Percentiles rank a stretch among this genome's conserved stretches.
Evolutionary conservation across 2,888 invertebrate genomes (phyloP).

Genomic region (Belgica antarctica): DNA sequence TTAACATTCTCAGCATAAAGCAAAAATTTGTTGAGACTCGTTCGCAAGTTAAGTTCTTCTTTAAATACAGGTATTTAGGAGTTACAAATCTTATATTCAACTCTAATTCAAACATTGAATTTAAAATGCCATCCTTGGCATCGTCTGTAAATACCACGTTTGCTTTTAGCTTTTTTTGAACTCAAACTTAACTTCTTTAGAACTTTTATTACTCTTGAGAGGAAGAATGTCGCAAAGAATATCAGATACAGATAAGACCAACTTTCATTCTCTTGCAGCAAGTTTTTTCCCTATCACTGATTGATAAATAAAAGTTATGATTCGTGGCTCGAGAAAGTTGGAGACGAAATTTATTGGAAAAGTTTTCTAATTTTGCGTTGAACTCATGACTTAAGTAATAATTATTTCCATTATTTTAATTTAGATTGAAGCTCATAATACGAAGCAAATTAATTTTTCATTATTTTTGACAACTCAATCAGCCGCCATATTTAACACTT

Average conservation of each 20-base stretch:
- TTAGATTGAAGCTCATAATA: background rate
- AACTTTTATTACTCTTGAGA: background rate
- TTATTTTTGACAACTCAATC: slow-evolving; percentile 1
- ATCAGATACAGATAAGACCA: background rate
- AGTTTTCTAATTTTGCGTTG: background rate
- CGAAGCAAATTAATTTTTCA: background rate
- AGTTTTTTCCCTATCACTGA: background rate
- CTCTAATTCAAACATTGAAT: no score
- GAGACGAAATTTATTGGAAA: background rate
- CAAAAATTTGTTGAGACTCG: no score
- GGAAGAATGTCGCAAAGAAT: background rate
- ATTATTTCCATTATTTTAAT: slow-evolving; percentile 7
- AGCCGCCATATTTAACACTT: background rate
- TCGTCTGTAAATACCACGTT: no score
- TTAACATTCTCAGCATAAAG: no score
- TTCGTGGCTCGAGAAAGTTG: background rate
- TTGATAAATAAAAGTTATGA: slow-evolving; percentile 20
- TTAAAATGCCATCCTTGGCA: no score
- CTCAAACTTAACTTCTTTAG: no score
- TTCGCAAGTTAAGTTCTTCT: no score
- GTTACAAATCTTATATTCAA: no score
- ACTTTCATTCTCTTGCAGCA: background rate
- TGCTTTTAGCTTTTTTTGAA: no score
- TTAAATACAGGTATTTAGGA: no score
- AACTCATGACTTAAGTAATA: background rate